Evolutionary conservation across 2,797 vertebrate genomes (phyloP).

Genomic region (Trachurus trachurus): DNA sequence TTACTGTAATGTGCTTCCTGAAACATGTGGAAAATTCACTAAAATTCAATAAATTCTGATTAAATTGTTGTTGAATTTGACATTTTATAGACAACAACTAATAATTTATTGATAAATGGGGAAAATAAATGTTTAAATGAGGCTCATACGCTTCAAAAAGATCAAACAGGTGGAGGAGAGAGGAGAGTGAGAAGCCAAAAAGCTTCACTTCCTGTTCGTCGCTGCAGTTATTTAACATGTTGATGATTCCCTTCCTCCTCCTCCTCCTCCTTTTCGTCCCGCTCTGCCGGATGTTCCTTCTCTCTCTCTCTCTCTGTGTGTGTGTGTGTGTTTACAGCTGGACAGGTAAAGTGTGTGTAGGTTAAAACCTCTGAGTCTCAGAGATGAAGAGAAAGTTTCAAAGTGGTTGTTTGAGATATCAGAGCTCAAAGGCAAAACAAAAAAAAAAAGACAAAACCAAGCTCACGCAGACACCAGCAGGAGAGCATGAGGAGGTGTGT

Average conservation of each 20-base stretch:
- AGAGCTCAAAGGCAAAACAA: slow-evolving; percentile 19
- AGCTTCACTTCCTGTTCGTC: slow-evolving; percentile 50
- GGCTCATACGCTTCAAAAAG: too few relatives aligned
- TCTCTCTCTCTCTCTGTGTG: too few relatives aligned
- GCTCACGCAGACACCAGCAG: background rate
- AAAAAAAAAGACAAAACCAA: slow-evolving; percentile 4
- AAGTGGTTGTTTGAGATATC: slow-evolving; percentile 19
- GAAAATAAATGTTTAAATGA: background rate
- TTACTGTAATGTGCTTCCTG: too few relatives aligned
- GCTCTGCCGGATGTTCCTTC: slow-evolving; percentile 55
- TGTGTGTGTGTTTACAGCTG: slow-evolving; percentile 45
- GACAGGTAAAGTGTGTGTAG: slow-evolving; percentile 19
- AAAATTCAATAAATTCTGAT: too few relatives aligned
- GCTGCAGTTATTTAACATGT: slow-evolving; percentile 29
- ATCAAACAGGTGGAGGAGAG: background rate
- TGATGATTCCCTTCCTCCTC: slow-evolving; percentile 27
- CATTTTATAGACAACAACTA: background rate
- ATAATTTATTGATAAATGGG: background rate
- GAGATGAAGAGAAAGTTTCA: slow-evolving; percentile 9
- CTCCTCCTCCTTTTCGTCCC: background rate
- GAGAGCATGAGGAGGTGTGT: background rate
- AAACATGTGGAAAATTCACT: too few relatives aligned
- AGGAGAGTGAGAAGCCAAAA: background rate
- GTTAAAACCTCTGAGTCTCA: background rate
- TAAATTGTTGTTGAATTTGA: too few relatives aligned